Evolutionary conservation across 1,140 invertebrate genomes (phyloP).

Genomic region (Aphelenchoides fujianensis): DNA sequence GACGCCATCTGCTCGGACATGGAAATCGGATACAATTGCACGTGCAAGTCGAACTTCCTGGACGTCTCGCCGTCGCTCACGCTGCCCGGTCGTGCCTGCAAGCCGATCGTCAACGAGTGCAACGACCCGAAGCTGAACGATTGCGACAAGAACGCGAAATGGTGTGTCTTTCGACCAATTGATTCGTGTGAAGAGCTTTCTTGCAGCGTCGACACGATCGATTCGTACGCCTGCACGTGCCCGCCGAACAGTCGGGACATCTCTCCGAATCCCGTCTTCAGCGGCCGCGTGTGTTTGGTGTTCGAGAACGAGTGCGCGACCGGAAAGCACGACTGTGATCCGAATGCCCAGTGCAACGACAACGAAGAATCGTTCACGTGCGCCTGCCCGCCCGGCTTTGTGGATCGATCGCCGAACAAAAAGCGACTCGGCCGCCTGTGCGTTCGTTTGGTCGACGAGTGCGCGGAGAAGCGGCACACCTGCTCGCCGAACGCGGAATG

Average conservation of each 20-base stretch:
- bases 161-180: slow-evolving; percentile 61
- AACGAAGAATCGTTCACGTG: slow-evolving; percentile 61
- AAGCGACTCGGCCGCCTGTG: slow-evolving; percentile 58
- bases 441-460: slow-evolving; percentile 58
- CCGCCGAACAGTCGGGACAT: slow-evolving; percentile 53
- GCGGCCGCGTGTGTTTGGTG: slow-evolving; percentile 56
- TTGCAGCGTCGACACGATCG: slow-evolving; percentile 61
- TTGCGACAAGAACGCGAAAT: slow-evolving; percentile 56
- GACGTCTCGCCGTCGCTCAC: slow-evolving; percentile 50
- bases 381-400: slow-evolving; percentile 63
- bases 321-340: slow-evolving; percentile 57
- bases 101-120: slow-evolving; percentile 56
- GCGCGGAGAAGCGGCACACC: slow-evolving; percentile 49
- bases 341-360: slow-evolving; percentile 63
- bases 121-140: slow-evolving; percentile 50
- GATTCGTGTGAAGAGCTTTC: no score
- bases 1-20: slow-evolving; percentile 58
- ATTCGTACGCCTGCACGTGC: slow-evolving; percentile 58
- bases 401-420: slow-evolving; percentile 61
- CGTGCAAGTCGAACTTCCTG: slow-evolving; percentile 55
- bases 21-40: slow-evolving; percentile 48
- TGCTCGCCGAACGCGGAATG: slow-evolving; percentile 58
- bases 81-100: slow-evolving; percentile 53
- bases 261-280: slow-evolving; percentile 50
- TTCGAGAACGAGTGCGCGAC: slow-evolving; percentile 55